Percentiles rank a stretch among this genome's conserved stretches.
These are phyloP conservation scores for Apodemus agrarius DNA, from an alignment of 2,797 vertebrate genomes.

Conservation along the genomic window DNA sequence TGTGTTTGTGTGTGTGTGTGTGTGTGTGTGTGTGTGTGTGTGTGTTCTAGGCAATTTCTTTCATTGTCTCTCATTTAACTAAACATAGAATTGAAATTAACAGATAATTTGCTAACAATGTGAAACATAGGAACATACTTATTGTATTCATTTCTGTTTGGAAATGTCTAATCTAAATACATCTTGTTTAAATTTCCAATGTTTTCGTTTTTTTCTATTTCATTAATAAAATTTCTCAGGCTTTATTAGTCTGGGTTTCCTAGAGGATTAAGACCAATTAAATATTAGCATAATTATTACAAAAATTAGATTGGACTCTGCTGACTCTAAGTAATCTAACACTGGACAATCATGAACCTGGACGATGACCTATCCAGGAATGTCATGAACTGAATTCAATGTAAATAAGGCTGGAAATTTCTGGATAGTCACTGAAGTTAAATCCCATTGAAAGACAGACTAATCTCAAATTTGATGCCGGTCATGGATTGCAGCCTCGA, in stretches of 20 bases:
- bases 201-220: not conserved
- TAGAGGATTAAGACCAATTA: not conserved
- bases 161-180: not conserved
- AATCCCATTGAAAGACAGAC: too few species aligned
- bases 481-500: not conserved
- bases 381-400: not conserved
- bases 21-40: not conserved
- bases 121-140: not conserved
- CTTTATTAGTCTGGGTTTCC: not conserved
- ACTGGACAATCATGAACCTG: not conserved
- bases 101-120: not conserved
- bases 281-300: not conserved
- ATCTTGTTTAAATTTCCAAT: slow-evolving; percentile 1
- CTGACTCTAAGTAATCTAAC: not conserved
- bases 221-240: not conserved
- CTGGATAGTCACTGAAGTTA: too few species aligned
- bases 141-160: not conserved
- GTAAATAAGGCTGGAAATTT: not conserved
- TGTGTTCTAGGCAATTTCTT: not conserved
- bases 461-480: not conserved
- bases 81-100: not conserved
- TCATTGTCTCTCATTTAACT: not conserved
- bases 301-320: not conserved
- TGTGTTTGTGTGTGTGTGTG: too few species aligned
- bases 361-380: not conserved